Evolutionary conservation across 2,113 vertebrate genomes (phyloP).

Genomic region (Marcusenius ussheri): DNA sequence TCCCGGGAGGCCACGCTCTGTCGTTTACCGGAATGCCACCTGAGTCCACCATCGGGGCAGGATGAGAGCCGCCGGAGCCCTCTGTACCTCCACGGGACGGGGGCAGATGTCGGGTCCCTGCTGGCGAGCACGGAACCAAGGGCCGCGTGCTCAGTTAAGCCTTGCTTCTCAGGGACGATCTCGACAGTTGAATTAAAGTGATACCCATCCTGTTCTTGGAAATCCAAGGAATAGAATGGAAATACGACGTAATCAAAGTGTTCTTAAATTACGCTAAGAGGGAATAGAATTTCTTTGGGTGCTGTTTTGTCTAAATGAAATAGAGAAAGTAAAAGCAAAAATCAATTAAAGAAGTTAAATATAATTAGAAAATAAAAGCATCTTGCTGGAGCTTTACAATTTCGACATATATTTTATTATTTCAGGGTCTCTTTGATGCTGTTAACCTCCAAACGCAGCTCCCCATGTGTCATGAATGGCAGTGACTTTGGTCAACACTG

Average conservation of each 20-base stretch:
- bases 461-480: neutral
- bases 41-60: conserved; percentile 13
- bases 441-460: neutral
- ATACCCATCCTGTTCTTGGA: neutral
- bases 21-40: neutral
- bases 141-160: conserved; percentile 1
- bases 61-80: conserved; percentile 15
- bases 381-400: neutral
- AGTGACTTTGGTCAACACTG: neutral
- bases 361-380: neutral
- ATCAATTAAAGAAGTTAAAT: neutral
- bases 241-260: neutral
- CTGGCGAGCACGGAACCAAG: conserved; percentile 25
- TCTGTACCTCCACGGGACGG: conserved; percentile 31
- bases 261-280: neutral
- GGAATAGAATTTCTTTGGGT: neutral
- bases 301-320: neutral
- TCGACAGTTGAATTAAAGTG: neutral
- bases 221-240: neutral
- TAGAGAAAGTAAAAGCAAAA: neutral
- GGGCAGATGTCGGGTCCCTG: conserved; percentile 49
- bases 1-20: neutral
- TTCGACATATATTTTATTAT: neutral
- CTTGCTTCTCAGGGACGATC: neutral
- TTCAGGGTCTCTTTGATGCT: neutral